phyloP scores from a whole-genome alignment of 2,113 vertebrate species.

The Arenaria interpres region DNA sequence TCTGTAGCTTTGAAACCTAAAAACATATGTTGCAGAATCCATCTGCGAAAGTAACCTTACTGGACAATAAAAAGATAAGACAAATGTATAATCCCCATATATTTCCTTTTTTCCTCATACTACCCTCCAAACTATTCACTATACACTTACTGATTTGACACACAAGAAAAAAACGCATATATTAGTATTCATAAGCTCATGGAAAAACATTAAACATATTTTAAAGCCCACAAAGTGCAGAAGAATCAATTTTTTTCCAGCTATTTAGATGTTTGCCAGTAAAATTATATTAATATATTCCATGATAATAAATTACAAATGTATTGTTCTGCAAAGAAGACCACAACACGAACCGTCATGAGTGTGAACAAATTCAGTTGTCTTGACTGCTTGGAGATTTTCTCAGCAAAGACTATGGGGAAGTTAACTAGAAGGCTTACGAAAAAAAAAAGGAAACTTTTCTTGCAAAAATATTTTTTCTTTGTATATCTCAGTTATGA shows the following conservation, averaged over 20 bases:
- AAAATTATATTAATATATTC: background rate
- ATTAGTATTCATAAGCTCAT: background rate
- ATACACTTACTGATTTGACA: background rate
- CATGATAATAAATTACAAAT: background rate
- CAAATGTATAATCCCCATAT: background rate
- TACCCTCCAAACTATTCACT: background rate
- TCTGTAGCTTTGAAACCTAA: background rate
- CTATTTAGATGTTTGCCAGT: background rate
- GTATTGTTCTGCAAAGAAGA: background rate
- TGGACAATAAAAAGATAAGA: background rate
- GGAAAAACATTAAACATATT: background rate
- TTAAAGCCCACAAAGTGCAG: background rate
- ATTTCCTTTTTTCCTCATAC: background rate
- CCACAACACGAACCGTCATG: background rate
- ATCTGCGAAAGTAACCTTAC: background rate
- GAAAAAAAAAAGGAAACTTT: too few relatives aligned
- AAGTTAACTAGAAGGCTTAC: too few relatives aligned
- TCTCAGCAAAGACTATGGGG: background rate
- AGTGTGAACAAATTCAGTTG: background rate
- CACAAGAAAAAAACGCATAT: background rate
- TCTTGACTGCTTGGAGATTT: background rate
- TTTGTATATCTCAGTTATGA: constrained; percentile 8
- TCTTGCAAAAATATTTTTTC: background rate
- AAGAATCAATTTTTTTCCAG: background rate
- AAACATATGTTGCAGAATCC: background rate